Evolutionary conservation across 2,797 vertebrate species (phyloP).

Genomic region (Peromyscus nudipes): DNA sequence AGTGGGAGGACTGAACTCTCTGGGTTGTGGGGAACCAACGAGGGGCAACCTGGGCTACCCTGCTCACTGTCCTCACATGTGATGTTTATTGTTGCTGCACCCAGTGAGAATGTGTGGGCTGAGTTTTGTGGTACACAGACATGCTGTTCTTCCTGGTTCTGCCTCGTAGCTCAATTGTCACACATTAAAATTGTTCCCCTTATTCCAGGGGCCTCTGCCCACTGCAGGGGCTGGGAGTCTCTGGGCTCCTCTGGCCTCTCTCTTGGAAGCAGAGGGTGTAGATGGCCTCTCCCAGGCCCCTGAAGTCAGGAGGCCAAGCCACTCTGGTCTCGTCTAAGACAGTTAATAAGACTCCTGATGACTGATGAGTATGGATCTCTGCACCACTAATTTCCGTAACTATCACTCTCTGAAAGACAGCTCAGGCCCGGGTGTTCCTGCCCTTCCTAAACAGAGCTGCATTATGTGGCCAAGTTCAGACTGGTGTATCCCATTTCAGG

Average conservation of each 20-base stretch:
- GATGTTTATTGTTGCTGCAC: accelerated
- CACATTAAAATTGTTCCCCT: background rate
- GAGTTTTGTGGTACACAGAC: background rate
- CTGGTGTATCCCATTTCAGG: constrained; percentile 88
- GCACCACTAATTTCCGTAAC: constrained; percentile 99
- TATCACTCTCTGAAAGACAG: constrained; percentile 99
- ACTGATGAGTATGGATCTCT: constrained; percentile 98
- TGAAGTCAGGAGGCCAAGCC: constrained; percentile 87
- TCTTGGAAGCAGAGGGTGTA: constrained; percentile 74
- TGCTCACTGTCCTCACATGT: accelerated
- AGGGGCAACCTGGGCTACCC: accelerated
- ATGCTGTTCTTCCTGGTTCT: background rate
- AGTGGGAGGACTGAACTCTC: background rate
- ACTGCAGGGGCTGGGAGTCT: accelerated
- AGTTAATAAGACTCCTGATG: constrained; percentile 97
- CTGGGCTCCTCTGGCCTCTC: background rate
- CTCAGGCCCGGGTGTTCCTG: constrained; percentile 93
- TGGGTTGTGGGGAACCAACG: accelerated
- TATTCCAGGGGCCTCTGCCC: background rate
- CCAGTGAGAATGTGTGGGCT: accelerated
- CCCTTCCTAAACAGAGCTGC: constrained; percentile 94
- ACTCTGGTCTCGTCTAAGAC: constrained; percentile 92
- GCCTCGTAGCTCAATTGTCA: background rate
- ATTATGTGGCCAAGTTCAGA: constrained; percentile 91
- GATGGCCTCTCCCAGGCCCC: constrained; percentile 83